phyloP scores from a whole-genome alignment of 37 sponge, comb jelly and placozoan species.

The Dysidea cf. avara region DNA sequence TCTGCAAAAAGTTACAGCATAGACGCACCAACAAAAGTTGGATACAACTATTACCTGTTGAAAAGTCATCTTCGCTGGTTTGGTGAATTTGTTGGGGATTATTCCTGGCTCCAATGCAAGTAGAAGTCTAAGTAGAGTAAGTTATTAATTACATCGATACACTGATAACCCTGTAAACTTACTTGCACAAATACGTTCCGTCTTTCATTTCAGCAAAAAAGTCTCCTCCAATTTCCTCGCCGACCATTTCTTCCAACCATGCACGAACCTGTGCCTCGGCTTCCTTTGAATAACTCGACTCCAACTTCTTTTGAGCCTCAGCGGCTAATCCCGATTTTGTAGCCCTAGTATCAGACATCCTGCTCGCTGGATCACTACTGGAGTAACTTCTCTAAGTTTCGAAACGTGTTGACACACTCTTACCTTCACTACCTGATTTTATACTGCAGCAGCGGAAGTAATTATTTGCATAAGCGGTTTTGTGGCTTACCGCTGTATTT shows the following conservation, averaged over 20 bases:
- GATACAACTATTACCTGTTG: constrained; percentile 27
- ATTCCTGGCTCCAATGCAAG: constrained; percentile 35
- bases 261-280: constrained; percentile 53
- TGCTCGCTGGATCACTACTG: not conserved
- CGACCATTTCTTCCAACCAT: constrained; percentile 66
- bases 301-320: constrained; percentile 71
- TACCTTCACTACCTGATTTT: no score
- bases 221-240: constrained; percentile 40
- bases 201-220: constrained; percentile 51
- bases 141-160: not conserved
- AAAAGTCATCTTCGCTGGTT: constrained; percentile 18
- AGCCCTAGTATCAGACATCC: constrained; percentile 57
- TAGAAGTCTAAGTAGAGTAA: constrained; percentile 14
- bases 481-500: no score
- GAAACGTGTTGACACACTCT: no score
- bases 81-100: constrained; percentile 27
- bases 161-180: not conserved
- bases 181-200: constrained; percentile 60
- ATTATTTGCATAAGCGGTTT: no score
- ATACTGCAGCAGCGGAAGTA: no score
- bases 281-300: constrained; percentile 45
- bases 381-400: not conserved
- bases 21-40: not conserved
- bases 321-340: constrained; percentile 81
- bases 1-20: constrained; percentile 7